A percentile compares a stretch with the other conserved stretches of the same genome.
Evolutionary conservation across 2,888 invertebrate genomes (phyloP).

Genomic region (Euzetes globulus): DNA sequence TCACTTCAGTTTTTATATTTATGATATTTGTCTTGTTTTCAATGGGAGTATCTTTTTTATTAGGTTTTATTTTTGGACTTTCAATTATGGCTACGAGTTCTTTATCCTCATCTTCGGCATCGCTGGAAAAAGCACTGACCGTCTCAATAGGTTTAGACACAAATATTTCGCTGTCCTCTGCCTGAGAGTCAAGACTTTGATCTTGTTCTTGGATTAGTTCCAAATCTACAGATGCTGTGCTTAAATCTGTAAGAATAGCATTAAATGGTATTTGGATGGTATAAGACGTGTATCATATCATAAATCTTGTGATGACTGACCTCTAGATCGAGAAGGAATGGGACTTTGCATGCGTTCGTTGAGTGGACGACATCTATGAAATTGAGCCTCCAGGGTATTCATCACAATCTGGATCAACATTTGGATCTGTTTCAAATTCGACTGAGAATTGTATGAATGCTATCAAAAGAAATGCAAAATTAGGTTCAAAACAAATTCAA

Average conservation of each 20-base stretch:
- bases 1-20: neutral
- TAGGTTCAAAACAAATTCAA: neutral
- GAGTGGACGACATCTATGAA: conserved; percentile 75
- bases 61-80: conserved; percentile 63
- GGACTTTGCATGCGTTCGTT: conserved; percentile 49
- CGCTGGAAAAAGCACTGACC: conserved; percentile 35
- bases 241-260: conserved; percentile 46
- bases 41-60: neutral
- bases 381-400: conserved; percentile 79
- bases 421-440: conserved; percentile 58
- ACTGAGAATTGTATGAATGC: conserved; percentile 51
- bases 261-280: neutral
- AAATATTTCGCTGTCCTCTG: neutral
- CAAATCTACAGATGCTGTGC: conserved; percentile 48
- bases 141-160: conserved; percentile 39
- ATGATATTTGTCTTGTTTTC: neutral
- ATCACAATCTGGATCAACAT: conserved; percentile 77
- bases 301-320: conserved; percentile 47
- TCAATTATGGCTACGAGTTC: conserved; percentile 83
- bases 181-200: conserved; percentile 38
- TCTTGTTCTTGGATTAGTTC: conserved; percentile 49
- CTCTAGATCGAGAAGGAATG: conserved; percentile 59
- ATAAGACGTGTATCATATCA: neutral
- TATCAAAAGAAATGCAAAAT: conserved; percentile 41
- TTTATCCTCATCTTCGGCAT: conserved; percentile 65